A percentile compares a stretch with the other conserved stretches of the same genome.
These are phyloP conservation scores for Troilus luridus DNA, from an alignment of 2,888 invertebrate genomes.

Conservation along the genomic window DNA sequence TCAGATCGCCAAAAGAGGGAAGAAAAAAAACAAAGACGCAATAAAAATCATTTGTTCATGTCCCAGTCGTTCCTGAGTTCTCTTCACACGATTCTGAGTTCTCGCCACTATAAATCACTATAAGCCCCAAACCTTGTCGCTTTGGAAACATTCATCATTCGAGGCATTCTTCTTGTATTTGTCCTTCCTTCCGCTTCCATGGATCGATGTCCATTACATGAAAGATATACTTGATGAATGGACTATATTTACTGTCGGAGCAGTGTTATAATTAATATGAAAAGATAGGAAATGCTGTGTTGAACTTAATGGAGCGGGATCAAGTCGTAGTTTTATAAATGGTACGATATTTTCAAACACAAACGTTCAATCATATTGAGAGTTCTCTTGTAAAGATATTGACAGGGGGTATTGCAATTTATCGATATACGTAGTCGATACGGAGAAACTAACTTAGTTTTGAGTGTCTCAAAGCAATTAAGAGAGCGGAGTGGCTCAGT, in stretches of 20 bases:
- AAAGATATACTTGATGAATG: slow-evolving; percentile 12
- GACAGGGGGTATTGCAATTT: too few species aligned
- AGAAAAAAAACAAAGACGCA: neutral
- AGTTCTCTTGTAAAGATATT: too few species aligned
- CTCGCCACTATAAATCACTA: neutral
- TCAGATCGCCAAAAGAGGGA: neutral
- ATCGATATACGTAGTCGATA: too few species aligned
- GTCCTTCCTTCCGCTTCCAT: neutral
- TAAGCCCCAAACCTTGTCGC: neutral
- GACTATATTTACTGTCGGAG: neutral
- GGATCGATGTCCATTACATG: neutral
- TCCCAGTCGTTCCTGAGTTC: neutral
- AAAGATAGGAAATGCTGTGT: neutral
- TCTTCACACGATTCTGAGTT: neutral
- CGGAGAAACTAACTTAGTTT: too few species aligned
- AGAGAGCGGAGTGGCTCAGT: too few species aligned
- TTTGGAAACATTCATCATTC: neutral
- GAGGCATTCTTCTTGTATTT: neutral
- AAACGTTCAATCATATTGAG: too few species aligned
- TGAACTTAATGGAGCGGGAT: neutral
- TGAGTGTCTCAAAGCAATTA: too few species aligned
- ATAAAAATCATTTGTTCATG: neutral
- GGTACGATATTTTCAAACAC: too few species aligned
- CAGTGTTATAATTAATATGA: neutral
- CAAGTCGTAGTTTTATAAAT: too few species aligned